Evolutionary conservation across 2,888 invertebrate genomes (phyloP).

Genomic region (Tachina fera): DNA sequence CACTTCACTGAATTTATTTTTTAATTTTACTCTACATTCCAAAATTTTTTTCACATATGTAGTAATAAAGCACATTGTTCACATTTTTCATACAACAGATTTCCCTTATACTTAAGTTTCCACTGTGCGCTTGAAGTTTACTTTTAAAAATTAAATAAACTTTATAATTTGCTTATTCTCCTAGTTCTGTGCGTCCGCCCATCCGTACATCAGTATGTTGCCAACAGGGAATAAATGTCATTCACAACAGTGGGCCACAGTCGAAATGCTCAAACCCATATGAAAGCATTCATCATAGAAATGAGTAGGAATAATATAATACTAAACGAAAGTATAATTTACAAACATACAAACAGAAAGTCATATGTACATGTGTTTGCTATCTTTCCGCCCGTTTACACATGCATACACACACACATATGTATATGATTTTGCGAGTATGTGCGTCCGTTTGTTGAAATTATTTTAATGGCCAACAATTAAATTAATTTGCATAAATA

Average conservation of each 20-base stretch:
- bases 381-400: neutral
- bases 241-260: conserved; percentile 8
- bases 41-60: no score
- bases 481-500: conserved; percentile 71
- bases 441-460: conserved; percentile 46
- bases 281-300: conserved; percentile 36
- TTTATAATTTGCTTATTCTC: conserved; percentile 27
- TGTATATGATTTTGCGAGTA: neutral
- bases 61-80: no score
- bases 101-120: neutral
- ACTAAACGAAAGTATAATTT: conserved; percentile 11
- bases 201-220: neutral
- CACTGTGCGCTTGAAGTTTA: neutral
- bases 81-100: no score
- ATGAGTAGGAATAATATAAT: conserved; percentile 19
- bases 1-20: no score
- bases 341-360: conserved; percentile 1
- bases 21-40: no score
- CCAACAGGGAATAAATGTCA: conserved; percentile 24
- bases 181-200: neutral
- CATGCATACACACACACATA: neutral
- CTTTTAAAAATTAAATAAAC: conserved; percentile 15
- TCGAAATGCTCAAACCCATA: conserved; percentile 8
- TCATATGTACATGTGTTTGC: neutral
- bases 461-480: conserved; percentile 69